Conservation (phyloP, 2,113 vertebrate species). For the Zootoca vivipara region DNA sequence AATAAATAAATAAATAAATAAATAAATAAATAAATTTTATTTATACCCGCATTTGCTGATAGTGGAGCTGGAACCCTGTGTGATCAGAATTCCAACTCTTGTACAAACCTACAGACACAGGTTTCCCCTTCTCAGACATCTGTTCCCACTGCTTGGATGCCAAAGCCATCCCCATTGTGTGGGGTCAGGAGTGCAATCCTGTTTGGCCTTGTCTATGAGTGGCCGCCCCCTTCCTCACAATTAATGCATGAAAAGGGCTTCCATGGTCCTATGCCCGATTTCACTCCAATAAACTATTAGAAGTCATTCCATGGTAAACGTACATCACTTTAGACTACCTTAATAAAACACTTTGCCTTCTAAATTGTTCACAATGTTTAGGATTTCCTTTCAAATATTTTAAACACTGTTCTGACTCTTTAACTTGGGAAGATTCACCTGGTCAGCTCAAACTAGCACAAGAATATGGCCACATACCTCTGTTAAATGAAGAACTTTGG, state of each 20-base stretch:
- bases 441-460: neutral
- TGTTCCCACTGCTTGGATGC: neutral
- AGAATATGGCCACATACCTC: neutral
- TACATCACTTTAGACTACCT: neutral
- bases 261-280: neutral
- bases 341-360: neutral
- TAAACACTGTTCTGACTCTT: neutral
- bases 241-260: neutral
- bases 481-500: neutral
- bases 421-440: neutral
- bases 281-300: neutral
- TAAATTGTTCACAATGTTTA: neutral
- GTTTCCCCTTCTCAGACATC: neutral
- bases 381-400: neutral
- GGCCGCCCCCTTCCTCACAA: no score
- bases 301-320: neutral
- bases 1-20: no score
- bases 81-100: neutral
- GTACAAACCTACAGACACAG: neutral
- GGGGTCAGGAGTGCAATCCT: neutral
- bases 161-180: neutral
- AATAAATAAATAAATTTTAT: no score
- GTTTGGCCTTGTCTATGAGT: neutral
- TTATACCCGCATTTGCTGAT: no score
- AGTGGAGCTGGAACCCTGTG: neutral